Evolutionary conservation across 37 sponge, comb jelly and placozoan genomes (phyloP).

Genomic region (Geodia barretti): DNA sequence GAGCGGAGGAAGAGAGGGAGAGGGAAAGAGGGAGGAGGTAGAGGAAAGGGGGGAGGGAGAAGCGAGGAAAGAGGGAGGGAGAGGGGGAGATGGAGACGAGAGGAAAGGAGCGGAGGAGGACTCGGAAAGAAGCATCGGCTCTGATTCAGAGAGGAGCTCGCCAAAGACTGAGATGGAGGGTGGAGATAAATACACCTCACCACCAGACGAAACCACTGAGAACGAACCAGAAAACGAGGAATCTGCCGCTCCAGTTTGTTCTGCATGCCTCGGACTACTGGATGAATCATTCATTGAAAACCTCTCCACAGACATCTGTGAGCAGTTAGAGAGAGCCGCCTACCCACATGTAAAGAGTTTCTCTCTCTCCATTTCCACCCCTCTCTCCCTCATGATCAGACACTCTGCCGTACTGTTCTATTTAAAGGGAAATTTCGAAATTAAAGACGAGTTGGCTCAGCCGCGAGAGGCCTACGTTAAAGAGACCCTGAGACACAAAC

Average conservation of each 20-base stretch:
- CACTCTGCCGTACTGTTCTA: conserved; percentile 7
- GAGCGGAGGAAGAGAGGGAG: not conserved
- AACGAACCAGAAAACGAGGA: not conserved
- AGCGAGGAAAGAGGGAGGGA: not conserved
- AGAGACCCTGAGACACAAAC: conserved; percentile 8
- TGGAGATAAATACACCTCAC: too few species aligned
- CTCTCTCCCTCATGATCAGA: conserved; percentile 32
- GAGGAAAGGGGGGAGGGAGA: not conserved
- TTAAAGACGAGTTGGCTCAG: not conserved
- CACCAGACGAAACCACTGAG: not conserved
- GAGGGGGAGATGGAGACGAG: not conserved
- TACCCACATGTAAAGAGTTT: conserved; percentile 40
- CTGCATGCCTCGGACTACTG: conserved; percentile 45
- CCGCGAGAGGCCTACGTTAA: conserved; percentile 38
- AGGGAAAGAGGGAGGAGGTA: not conserved
- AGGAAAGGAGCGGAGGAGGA: not conserved
- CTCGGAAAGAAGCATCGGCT: not conserved
- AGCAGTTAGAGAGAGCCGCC: conserved; percentile 2
- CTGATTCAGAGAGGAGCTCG: not conserved
- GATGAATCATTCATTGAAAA: conserved; percentile 1
- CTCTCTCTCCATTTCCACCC: conserved; percentile 27
- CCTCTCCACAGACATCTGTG: conserved; percentile 14
- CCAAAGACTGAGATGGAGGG: not conserved
- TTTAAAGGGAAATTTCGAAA: not conserved
- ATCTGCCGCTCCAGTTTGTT: not conserved